Percentiles rank a stretch among this genome's conserved stretches.
Evolutionary conservation across 2,113 vertebrate genomes (phyloP).

Genomic region (Perca schrenkii): DNA sequence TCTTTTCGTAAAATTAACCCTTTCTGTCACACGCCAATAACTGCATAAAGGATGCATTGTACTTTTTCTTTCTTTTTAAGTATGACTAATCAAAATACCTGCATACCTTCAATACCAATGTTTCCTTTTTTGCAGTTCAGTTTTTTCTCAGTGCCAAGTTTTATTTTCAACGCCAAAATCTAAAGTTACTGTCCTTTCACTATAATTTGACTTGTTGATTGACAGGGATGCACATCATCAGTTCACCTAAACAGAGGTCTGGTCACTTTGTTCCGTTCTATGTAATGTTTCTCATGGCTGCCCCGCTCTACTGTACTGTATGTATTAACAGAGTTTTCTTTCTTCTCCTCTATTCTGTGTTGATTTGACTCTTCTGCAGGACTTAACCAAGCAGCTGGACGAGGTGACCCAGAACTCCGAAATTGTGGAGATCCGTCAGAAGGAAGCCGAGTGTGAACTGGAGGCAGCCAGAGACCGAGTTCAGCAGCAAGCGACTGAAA

Average conservation of each 20-base stretch:
- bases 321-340: neutral
- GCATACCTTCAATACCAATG: neutral
- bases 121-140: neutral
- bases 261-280: neutral
- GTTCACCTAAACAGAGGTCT: neutral
- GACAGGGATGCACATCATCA: neutral
- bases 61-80: too few relatives aligned
- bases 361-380: constrained; percentile 79
- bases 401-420: constrained; percentile 95
- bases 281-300: neutral
- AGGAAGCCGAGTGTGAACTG: constrained; percentile 95
- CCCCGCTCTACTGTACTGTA: neutral
- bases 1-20: too few relatives aligned
- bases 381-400: constrained; percentile 94
- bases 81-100: too few relatives aligned
- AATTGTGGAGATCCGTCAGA: constrained; percentile 95
- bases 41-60: too few relatives aligned
- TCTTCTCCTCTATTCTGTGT: neutral
- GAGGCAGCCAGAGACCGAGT: constrained; percentile 93
- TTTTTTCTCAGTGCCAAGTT: neutral
- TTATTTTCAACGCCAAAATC: neutral
- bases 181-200: too few relatives aligned
- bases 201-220: neutral
- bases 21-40: too few relatives aligned
- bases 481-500: constrained; percentile 96